Evolutionary conservation across 2,113 vertebrate species (phyloP).

Genomic region (Alaudala cheleensis): DNA sequence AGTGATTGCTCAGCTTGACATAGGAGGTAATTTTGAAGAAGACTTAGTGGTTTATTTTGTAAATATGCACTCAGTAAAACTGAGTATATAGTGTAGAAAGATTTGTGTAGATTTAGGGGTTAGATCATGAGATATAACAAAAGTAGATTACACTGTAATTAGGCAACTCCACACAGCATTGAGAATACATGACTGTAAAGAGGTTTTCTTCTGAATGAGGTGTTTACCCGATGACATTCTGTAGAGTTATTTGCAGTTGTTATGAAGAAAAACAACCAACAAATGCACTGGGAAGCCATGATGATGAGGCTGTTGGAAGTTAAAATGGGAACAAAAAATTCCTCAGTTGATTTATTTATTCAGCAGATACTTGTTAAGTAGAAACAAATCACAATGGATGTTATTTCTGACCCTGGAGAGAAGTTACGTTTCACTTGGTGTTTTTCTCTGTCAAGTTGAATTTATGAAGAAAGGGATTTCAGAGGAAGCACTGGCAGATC

Average conservation of each 20-base stretch:
- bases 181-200: not conserved
- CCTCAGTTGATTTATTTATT: conserved; percentile 25
- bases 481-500: not conserved
- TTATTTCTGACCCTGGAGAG: not conserved
- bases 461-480: not conserved
- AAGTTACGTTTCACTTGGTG: not conserved
- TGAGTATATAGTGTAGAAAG: not conserved
- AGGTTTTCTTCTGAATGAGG: not conserved
- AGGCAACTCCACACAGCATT: not conserved
- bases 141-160: not conserved
- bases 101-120: not conserved
- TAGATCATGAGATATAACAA: not conserved
- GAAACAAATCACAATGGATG: not conserved
- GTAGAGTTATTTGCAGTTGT: not conserved
- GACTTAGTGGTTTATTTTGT: not conserved
- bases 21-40: not conserved
- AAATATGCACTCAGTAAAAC: fast-evolving
- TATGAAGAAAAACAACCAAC: not conserved
- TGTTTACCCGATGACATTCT: not conserved
- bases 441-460: not conserved
- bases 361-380: not conserved
- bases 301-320: not conserved
- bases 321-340: conserved; percentile 43
- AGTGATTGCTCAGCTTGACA: not conserved
- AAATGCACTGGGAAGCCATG: not conserved